Conservation (phyloP, 1,140 invertebrate genomes). For the Eumeta japonica region DNA sequence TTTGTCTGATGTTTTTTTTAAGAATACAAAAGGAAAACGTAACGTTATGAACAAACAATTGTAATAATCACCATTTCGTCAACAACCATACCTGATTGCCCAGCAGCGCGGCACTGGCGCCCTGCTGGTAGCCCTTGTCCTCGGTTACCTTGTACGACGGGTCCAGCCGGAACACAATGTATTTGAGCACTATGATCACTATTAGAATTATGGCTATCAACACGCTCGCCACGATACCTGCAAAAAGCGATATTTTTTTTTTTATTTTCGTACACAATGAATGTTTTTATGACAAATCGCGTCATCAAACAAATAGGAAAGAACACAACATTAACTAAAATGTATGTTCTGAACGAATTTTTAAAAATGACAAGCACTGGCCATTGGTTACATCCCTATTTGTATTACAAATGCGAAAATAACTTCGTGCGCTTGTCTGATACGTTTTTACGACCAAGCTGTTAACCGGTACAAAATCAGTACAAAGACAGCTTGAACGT, state of each 20-base stretch:
- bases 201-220: slow-evolving; percentile 89
- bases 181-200: slow-evolving; percentile 85
- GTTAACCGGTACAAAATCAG: no score
- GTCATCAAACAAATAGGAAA: neutral
- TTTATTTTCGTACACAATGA: neutral
- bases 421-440: no score
- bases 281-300: neutral
- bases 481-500: no score
- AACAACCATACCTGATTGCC: slow-evolving; percentile 59
- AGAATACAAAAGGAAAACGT: no score
- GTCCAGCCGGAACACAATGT: slow-evolving; percentile 79
- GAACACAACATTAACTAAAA: neutral
- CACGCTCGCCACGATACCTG: slow-evolving; percentile 81
- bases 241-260: slow-evolving; percentile 9
- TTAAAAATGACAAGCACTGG: neutral
- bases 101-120: slow-evolving; percentile 72
- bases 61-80: slow-evolving; percentile 49
- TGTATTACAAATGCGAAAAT: no score
- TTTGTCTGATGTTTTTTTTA: no score
- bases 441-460: no score
- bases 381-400: no score
- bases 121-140: slow-evolving; percentile 71
- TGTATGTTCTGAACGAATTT: neutral
- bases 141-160: slow-evolving; percentile 90
- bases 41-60: no score